Evolutionary conservation across 92 coral and sea anemone species (phyloP).

Genomic region (Hydrozoanthus gracilis): DNA sequence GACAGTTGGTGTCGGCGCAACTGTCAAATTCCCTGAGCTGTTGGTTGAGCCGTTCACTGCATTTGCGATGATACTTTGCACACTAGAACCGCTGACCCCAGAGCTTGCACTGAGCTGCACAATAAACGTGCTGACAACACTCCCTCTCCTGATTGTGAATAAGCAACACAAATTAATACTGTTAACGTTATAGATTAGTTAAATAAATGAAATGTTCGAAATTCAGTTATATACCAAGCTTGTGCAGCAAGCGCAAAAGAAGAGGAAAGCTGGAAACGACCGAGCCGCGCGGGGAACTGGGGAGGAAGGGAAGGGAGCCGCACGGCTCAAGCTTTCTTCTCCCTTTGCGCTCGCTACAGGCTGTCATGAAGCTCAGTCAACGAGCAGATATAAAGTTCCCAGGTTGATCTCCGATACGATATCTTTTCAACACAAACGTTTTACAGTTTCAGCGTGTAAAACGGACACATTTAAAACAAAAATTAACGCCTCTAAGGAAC

Average conservation of each 20-base stretch:
- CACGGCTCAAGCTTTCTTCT: too few species aligned
- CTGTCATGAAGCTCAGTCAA: too few species aligned
- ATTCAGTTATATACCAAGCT: neutral
- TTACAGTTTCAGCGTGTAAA: too few species aligned
- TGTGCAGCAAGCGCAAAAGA: neutral
- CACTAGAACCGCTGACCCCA: constrained; percentile 35
- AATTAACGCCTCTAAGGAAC: too few species aligned
- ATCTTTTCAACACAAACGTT: too few species aligned
- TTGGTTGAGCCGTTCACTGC: neutral
- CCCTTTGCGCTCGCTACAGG: too few species aligned
- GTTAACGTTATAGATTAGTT: neutral
- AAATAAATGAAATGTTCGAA: neutral
- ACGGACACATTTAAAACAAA: too few species aligned
- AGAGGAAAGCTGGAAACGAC: too few species aligned
- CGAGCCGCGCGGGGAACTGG: too few species aligned
- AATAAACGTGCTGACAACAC: constrained; percentile 15
- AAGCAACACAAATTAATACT: neutral
- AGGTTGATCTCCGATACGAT: too few species aligned
- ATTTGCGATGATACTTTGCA: neutral
- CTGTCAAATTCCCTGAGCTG: neutral
- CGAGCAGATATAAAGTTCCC: too few species aligned
- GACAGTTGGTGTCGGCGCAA: neutral
- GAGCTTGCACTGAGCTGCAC: constrained; percentile 26
- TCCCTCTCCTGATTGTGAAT: constrained; percentile 1
- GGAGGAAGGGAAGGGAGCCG: too few species aligned